Evolutionary conservation across 1,140 invertebrate genomes (phyloP).

Genomic region (Papilio helenus): DNA sequence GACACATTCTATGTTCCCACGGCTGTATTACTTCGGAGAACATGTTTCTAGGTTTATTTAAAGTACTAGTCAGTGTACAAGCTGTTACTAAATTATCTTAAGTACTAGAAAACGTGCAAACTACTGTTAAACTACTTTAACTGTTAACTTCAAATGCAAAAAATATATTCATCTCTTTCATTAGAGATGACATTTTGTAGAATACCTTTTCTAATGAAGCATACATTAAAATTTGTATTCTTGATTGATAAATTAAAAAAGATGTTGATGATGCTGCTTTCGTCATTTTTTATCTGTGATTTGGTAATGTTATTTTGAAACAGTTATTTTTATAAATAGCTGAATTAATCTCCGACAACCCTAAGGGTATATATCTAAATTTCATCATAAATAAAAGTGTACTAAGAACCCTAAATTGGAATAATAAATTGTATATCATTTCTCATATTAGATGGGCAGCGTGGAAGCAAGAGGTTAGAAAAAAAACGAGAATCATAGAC

Average conservation of each 20-base stretch:
- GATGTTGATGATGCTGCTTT: too few relatives aligned
- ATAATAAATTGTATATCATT: conserved; percentile 77
- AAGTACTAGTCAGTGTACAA: background rate
- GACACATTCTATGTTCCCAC: background rate
- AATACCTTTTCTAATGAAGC: background rate
- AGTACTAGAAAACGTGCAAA: background rate
- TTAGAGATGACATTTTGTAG: too few relatives aligned
- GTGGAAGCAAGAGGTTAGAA: conserved; percentile 45
- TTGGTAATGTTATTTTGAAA: background rate
- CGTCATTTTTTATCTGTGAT: background rate
- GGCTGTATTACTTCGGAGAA: background rate
- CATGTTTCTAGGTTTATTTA: background rate
- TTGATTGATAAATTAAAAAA: too few relatives aligned
- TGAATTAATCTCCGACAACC: conserved; percentile 45
- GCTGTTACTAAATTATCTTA: too few relatives aligned
- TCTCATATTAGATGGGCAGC: conserved; percentile 61
- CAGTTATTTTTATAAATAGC: background rate
- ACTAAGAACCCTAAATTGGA: conserved; percentile 69
- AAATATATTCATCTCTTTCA: too few relatives aligned
- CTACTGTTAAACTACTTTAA: background rate
- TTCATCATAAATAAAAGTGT: conserved; percentile 73
- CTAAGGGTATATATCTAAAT: conserved; percentile 61
- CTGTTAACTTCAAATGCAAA: too few relatives aligned
- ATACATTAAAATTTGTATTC: background rate
- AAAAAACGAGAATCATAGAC: conserved; percentile 64